Evolutionary conservation across 2,888 invertebrate species (phyloP).

Genomic region (Gryllus longicercus): DNA sequence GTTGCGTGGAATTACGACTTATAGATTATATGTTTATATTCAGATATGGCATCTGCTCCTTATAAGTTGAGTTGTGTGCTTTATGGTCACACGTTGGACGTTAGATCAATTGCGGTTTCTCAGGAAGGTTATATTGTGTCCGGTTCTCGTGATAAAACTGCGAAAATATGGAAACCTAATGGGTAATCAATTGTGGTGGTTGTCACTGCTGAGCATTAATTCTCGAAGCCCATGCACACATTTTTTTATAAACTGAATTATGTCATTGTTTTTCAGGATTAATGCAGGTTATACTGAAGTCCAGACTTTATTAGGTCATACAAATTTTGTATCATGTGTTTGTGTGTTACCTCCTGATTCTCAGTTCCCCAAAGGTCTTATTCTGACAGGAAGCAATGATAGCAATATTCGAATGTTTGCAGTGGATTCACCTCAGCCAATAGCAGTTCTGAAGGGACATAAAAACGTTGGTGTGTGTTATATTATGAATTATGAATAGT

Average conservation of each 20-base stretch:
- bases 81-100: conserved; percentile 79
- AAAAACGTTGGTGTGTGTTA: conserved; percentile 61
- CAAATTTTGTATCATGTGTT: conserved; percentile 80
- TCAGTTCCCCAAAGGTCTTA: conserved; percentile 69
- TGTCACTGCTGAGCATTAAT: too few relatives aligned
- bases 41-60: conserved; percentile 44
- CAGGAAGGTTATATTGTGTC: conserved; percentile 74
- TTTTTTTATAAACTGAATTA: too few relatives aligned
- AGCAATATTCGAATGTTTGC: conserved; percentile 75
- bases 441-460: conserved; percentile 72
- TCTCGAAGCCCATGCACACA: too few relatives aligned
- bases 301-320: conserved; percentile 72
- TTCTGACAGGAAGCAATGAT: conserved; percentile 88
- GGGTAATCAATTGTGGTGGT: conserved; percentile 52
- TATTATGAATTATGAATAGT: neutral
- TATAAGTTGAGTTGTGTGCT: conserved; percentile 79
- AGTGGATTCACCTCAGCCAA: conserved; percentile 64
- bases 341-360: conserved; percentile 69
- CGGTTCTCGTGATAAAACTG: conserved; percentile 83
- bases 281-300: conserved; percentile 63
- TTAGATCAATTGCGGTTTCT: conserved; percentile 66
- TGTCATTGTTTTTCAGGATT: conserved; percentile 46
- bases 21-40: neutral
- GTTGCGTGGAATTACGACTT: neutral
- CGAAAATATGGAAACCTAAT: conserved; percentile 79